Conservation (phyloP, 2,797 vertebrate species). For the Corythornis leucogaster region DNA sequence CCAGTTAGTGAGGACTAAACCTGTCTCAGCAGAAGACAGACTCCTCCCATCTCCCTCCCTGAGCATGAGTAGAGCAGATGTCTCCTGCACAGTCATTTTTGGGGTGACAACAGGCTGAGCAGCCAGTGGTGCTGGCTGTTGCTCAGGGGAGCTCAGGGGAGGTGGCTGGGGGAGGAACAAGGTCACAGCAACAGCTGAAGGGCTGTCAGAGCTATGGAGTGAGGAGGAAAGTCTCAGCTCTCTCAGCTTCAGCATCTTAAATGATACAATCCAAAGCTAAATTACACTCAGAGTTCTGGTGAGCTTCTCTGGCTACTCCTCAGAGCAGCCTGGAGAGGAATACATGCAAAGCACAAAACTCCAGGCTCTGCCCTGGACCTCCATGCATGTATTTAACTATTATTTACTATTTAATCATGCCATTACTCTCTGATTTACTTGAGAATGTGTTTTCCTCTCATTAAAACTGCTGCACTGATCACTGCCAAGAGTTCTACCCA, state of each 20-base stretch:
- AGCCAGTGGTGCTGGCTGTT: background rate
- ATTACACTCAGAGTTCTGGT: slow-evolving; percentile 45
- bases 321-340: slow-evolving; percentile 2
- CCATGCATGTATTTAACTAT: slow-evolving; percentile 63
- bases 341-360: slow-evolving; percentile 29
- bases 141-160: background rate
- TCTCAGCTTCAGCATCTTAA: background rate
- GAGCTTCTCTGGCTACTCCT: slow-evolving; percentile 12
- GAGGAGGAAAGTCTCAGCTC: background rate
- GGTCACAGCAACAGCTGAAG: background rate
- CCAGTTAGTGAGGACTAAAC: background rate
- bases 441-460: slow-evolving; percentile 73
- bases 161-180: background rate
- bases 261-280: background rate
- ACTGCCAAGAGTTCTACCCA: slow-evolving; percentile 69
- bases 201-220: background rate
- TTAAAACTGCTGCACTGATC: slow-evolving; percentile 46
- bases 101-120: background rate
- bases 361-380: slow-evolving; percentile 56
- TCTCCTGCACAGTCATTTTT: background rate
- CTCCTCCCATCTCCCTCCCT: background rate
- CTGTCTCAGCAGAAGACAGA: background rate
- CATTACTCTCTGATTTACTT: slow-evolving; percentile 67
- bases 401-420: slow-evolving; percentile 74
- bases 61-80: slow-evolving; percentile 46